These are phyloP conservation scores for Cerastoderma edule DNA, from an alignment of 2,888 invertebrate species.

Conservation along the genomic window DNA sequence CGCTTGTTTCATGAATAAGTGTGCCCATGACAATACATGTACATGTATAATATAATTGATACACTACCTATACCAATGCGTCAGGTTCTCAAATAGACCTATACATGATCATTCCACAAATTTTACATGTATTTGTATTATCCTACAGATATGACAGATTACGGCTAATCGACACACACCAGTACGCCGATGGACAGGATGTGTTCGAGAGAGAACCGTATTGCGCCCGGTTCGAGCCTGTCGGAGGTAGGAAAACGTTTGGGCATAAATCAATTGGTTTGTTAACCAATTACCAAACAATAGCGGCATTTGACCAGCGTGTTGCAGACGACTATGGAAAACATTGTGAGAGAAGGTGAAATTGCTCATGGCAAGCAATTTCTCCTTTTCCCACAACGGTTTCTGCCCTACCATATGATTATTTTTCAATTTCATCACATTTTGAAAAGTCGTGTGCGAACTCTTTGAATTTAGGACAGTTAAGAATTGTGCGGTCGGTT, in stretches of 20 bases:
- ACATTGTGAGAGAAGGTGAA: not conserved
- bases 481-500: too few relatives aligned
- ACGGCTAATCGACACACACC: conserved; percentile 49
- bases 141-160: conserved; percentile 54
- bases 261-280: not conserved
- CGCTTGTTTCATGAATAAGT: too few relatives aligned
- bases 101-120: not conserved
- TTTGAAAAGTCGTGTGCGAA: too few relatives aligned
- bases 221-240: conserved; percentile 52
- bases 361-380: not conserved
- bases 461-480: too few relatives aligned
- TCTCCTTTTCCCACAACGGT: not conserved
- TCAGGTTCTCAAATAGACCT: not conserved
- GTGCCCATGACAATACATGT: too few relatives aligned
- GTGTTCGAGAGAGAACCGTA: conserved; percentile 74
- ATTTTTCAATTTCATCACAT: not conserved
- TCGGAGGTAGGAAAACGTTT: conserved; percentile 24
- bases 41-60: too few relatives aligned
- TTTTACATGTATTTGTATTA: not conserved
- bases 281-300: too few relatives aligned
- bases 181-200: conserved; percentile 68
- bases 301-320: too few relatives aligned
- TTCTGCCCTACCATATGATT: not conserved
- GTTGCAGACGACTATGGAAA: too few relatives aligned
- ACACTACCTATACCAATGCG: not conserved